These are phyloP conservation scores for Tipula unca DNA, from an alignment of 2,888 invertebrate genomes.

Conservation along the genomic window DNA sequence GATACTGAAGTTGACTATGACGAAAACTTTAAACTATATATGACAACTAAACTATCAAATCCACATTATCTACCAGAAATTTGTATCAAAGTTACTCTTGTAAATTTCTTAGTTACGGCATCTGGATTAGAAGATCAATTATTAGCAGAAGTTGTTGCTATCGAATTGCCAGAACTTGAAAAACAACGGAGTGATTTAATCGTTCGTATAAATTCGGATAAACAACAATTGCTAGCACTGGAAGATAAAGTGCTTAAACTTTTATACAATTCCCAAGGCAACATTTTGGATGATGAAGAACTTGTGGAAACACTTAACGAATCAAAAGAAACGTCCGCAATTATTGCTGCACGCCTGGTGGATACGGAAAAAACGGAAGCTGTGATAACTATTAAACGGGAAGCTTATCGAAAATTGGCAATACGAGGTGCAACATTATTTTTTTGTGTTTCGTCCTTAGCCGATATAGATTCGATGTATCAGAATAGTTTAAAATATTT, in stretches of 20 bases:
- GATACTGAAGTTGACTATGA: conserved; percentile 88
- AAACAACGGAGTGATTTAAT: conserved; percentile 72
- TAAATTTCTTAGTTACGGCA: conserved; percentile 88
- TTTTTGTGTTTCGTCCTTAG: conserved; percentile 80
- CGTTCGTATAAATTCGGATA: conserved; percentile 75
- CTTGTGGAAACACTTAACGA: conserved; percentile 84
- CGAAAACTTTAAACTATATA: conserved; percentile 72
- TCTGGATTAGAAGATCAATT: conserved; percentile 88
- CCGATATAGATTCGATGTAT: conserved; percentile 92
- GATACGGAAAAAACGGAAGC: conserved; percentile 84
- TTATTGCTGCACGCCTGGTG: conserved; percentile 77
- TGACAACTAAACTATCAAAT: conserved; percentile 86
- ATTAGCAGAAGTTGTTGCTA: conserved; percentile 84
- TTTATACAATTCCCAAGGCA: conserved; percentile 74
- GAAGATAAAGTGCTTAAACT: conserved; percentile 85
- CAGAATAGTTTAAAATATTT: conserved; percentile 91
- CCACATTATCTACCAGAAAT: conserved; percentile 91
- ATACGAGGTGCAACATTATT: conserved; percentile 82
- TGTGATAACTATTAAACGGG: conserved; percentile 74
- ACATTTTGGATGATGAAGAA: conserved; percentile 89
- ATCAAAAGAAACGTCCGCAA: conserved; percentile 84
- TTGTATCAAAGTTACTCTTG: conserved; percentile 84
- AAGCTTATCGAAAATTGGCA: conserved; percentile 78
- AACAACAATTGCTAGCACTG: conserved; percentile 70
- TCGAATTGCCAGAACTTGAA: conserved; percentile 84